phyloP scores from a whole-genome alignment of 2,113 vertebrate genomes.

The Gorsachius goisagi region DNA sequence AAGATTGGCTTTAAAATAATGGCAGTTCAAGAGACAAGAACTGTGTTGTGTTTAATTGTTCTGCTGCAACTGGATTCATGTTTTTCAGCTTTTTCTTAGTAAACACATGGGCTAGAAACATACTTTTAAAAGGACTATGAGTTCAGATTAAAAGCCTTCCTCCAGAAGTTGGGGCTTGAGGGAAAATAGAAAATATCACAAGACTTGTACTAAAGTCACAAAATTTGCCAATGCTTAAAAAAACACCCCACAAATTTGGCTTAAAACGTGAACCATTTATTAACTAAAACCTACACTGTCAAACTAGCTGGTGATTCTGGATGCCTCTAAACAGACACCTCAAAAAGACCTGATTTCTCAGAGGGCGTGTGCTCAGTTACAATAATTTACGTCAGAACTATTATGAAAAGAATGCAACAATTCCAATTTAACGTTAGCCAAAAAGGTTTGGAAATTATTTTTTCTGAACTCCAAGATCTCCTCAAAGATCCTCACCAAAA shows the following conservation, averaged over 20 bases:
- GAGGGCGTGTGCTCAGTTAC: not conserved
- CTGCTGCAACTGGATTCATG: not conserved
- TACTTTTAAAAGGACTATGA: not conserved
- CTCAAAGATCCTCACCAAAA: not conserved
- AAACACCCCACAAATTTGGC: not conserved
- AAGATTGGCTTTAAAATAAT: not conserved
- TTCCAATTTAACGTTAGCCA: not conserved
- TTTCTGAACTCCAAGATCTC: not conserved
- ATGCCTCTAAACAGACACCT: not conserved
- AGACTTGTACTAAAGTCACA: not conserved
- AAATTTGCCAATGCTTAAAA: not conserved
- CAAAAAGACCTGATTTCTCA: not conserved
- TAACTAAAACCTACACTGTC: not conserved
- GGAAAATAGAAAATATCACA: slow-evolving; percentile 6
- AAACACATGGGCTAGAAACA: not conserved
- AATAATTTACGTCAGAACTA: not conserved
- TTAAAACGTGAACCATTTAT: not conserved
- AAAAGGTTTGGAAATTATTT: not conserved
- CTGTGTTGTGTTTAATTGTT: not conserved
- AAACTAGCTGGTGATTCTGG: not conserved
- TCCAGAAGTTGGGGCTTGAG: not conserved
- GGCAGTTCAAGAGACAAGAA: not conserved
- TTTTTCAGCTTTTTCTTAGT: not conserved
- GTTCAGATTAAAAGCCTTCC: not conserved
- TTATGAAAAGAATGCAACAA: not conserved